Evolutionary conservation across 2,888 invertebrate genomes (phyloP), one percentile per base, ranked within the genome.

Genomic region (Machimus rusticus): DNA sequence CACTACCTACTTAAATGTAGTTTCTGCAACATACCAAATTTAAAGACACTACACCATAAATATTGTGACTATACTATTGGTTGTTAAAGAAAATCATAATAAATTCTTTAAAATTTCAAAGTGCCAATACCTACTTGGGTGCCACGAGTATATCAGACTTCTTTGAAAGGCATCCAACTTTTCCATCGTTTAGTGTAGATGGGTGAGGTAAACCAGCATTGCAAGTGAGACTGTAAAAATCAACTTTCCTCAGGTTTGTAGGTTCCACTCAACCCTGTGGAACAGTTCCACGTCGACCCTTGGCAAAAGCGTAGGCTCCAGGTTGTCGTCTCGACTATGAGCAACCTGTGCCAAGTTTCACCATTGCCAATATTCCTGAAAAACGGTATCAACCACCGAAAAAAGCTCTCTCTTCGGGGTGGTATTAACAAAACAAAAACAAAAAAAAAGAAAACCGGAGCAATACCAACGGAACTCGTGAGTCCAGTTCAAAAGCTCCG

Each of bases 351-450:
- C 66, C 23, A 66, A 66, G 23, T 14, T 66, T 66, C 12, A 66
- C 66, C 66, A 66, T 23, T 57, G 57, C 23, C 23, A 57, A 57
- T 57, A 57, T 23, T 23, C 57, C n/a, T n/a, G 8, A 51, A 51
- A 51, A 51, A 51, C n/a, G 1, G 51, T 51, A 51, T 51, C 51
- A 16, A 16, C 66, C 66, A 28, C 43, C 43, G 4, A 46, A 19
- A 28, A 86, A 86, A 86, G 86, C 74, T 86, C 76, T 76, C 57
- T 66, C 23, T 28, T 19, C 8, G 66, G 66, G 51, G 51, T 51
- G 51, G 51, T 66, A 37, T 46, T 43, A 37, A 55, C 57, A 78
- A 78, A 23, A 34, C n/a, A n/a, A n/a, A n/a, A n/a, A n/a, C n/a
- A 34, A 34, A 3, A 34, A 34, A 1, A 34, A 31, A 1, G 4